Conservation (phyloP, 2,113 vertebrate genomes). For the Pygoscelis antarcticus region DNA sequence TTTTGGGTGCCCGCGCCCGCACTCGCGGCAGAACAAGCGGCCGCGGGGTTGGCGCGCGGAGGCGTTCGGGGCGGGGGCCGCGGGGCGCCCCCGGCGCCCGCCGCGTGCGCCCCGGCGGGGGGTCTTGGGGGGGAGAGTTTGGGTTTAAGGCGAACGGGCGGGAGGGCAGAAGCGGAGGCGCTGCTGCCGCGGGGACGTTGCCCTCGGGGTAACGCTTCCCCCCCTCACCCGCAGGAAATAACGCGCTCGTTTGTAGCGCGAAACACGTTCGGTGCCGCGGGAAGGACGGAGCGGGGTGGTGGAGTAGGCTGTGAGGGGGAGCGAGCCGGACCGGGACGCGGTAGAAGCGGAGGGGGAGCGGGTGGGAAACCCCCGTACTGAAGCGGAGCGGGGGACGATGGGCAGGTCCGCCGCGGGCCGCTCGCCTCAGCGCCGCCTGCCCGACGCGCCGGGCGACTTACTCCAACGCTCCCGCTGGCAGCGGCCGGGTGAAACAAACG, state of each 20-base stretch:
- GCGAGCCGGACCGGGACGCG: neutral
- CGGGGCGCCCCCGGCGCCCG: neutral
- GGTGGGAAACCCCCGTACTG: neutral
- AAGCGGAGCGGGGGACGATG: accelerated
- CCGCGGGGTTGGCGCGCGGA: neutral
- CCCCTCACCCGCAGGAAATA: neutral
- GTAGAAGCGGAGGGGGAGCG: neutral
- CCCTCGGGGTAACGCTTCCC: neutral
- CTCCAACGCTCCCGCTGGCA: accelerated
- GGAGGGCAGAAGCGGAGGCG: neutral
- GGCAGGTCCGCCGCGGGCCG: no score
- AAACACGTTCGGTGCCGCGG: neutral
- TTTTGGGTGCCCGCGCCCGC: no score
- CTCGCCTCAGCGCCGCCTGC: no score
- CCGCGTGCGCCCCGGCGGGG: neutral
- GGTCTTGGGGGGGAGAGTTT: neutral
- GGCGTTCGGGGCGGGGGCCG: neutral
- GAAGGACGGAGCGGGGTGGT: neutral
- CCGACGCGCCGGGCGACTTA: accelerated
- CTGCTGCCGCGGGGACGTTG: neutral
- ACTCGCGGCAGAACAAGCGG: no score
- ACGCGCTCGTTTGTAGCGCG: neutral
- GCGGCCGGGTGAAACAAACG: accelerated
- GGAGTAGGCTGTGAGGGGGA: neutral
- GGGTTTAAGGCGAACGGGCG: accelerated